Evolutionary conservation across 2,797 vertebrate genomes (phyloP).

Genomic region (Halcyon badia): DNA sequence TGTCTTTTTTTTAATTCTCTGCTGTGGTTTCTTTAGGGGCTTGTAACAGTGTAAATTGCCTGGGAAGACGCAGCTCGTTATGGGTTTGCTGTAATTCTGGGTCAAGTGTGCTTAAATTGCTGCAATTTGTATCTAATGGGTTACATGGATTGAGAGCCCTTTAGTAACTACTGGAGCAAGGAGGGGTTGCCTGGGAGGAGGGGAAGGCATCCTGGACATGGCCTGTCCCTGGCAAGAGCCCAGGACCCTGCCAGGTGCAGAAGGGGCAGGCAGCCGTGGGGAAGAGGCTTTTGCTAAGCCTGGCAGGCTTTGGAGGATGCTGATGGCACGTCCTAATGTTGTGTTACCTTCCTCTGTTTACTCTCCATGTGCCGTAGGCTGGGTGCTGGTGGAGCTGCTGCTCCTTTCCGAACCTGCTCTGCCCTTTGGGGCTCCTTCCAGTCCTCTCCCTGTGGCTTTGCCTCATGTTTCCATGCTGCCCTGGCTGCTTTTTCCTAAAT

Average conservation of each 20-base stretch:
- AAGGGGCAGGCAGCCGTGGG: fast-evolving
- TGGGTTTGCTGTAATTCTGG: constrained; percentile 24
- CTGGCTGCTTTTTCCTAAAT: background rate
- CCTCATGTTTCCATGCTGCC: background rate
- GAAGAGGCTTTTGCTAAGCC: background rate
- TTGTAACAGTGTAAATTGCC: constrained; percentile 35
- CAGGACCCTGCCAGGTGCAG: background rate
- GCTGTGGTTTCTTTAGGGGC: background rate
- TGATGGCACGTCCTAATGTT: fast-evolving
- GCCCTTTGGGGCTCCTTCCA: background rate
- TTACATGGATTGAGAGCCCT: constrained; percentile 13
- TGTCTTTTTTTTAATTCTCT: background rate
- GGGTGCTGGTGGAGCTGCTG: background rate
- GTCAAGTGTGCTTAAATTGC: constrained; percentile 50
- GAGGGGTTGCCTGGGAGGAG: background rate
- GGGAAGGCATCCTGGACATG: background rate
- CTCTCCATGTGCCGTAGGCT: fast-evolving
- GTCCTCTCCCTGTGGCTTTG: fast-evolving
- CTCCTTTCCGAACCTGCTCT: background rate
- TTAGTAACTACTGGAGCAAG: background rate
- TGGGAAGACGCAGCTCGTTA: background rate
- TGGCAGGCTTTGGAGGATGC: background rate
- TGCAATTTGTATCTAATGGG: constrained; percentile 54
- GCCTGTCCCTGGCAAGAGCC: fast-evolving
- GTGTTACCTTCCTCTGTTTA: background rate